Evolutionary conservation across 2,888 invertebrate species (phyloP).

Genomic region (Ferrisia virgata): DNA sequence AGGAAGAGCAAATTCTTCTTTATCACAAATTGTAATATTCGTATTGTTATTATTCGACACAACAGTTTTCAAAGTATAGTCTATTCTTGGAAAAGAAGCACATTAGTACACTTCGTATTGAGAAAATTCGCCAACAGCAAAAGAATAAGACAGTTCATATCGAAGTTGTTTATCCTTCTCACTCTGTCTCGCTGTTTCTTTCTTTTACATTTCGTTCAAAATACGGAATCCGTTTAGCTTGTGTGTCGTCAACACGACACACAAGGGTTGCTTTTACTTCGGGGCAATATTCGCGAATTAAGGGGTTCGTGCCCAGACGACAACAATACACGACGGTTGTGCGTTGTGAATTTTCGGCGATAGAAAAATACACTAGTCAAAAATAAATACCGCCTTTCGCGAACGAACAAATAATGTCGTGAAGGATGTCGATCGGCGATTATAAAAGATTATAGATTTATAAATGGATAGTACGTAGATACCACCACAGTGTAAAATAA

Average conservation of each 20-base stretch:
- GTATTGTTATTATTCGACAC: too few relatives aligned
- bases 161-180: too few relatives aligned
- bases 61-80: too few relatives aligned
- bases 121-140: too few relatives aligned
- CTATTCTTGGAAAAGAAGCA: too few relatives aligned
- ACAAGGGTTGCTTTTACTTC: background rate
- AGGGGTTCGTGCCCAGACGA: background rate
- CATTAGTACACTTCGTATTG: too few relatives aligned
- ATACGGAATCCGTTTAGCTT: background rate
- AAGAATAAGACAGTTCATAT: too few relatives aligned
- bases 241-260: background rate
- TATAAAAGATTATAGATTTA: conserved; percentile 29
- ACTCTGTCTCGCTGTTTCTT: background rate
- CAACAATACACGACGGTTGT: background rate
- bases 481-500: conserved; percentile 13
- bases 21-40: too few relatives aligned
- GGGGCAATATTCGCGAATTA: background rate
- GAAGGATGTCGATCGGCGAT: conserved; percentile 31
- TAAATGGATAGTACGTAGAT: background rate
- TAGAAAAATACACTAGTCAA: background rate
- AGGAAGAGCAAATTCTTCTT: too few relatives aligned
- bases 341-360: background rate
- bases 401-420: conserved; percentile 10
- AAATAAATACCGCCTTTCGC: conserved; percentile 24
- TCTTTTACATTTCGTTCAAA: background rate